Evolutionary conservation across 2,113 vertebrate species (phyloP).

Genomic region (Entelurus aequoreus): DNA sequence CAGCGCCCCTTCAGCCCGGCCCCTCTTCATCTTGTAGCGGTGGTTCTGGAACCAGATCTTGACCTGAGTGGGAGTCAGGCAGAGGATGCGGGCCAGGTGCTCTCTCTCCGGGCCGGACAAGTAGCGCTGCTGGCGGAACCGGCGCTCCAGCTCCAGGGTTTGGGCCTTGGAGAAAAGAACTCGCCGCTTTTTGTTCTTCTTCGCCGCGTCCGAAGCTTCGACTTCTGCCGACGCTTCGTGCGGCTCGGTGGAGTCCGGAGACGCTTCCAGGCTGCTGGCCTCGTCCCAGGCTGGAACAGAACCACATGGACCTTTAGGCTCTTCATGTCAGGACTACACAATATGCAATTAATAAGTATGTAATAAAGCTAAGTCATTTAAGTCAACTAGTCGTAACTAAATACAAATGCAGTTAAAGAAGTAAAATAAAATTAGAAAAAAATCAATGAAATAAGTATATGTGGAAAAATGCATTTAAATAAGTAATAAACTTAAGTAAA

Average conservation of each 20-base stretch:
- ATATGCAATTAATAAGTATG: too few relatives aligned
- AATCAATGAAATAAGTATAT: too few relatives aligned
- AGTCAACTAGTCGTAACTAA: too few relatives aligned
- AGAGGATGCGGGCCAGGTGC: slow-evolving; percentile 85
- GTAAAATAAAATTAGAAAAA: too few relatives aligned
- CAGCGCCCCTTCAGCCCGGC: slow-evolving; percentile 63
- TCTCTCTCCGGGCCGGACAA: slow-evolving; percentile 93
- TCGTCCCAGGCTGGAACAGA: slow-evolving; percentile 82
- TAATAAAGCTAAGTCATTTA: too few relatives aligned
- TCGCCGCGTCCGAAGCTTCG: slow-evolving; percentile 57
- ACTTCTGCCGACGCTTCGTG: slow-evolving; percentile 32
- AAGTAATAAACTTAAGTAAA: too few relatives aligned
- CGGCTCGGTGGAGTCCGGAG: slow-evolving; percentile 71
- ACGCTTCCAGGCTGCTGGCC: slow-evolving; percentile 75
- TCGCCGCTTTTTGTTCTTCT: slow-evolving; percentile 87
- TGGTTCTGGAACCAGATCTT: slow-evolving; percentile 99
- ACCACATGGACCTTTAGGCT: neutral
- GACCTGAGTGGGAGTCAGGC: slow-evolving; percentile 92
- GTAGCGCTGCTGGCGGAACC: slow-evolving; percentile 94
- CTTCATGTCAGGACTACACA: neutral
- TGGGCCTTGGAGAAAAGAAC: slow-evolving; percentile 95
- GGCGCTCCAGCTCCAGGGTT: slow-evolving; percentile 88
- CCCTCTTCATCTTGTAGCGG: slow-evolving; percentile 94
- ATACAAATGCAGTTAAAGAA: too few relatives aligned
- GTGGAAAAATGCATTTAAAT: too few relatives aligned